Evolutionary conservation across 2,888 invertebrate species (phyloP).

Genomic region (Diplolepis rosae): DNA sequence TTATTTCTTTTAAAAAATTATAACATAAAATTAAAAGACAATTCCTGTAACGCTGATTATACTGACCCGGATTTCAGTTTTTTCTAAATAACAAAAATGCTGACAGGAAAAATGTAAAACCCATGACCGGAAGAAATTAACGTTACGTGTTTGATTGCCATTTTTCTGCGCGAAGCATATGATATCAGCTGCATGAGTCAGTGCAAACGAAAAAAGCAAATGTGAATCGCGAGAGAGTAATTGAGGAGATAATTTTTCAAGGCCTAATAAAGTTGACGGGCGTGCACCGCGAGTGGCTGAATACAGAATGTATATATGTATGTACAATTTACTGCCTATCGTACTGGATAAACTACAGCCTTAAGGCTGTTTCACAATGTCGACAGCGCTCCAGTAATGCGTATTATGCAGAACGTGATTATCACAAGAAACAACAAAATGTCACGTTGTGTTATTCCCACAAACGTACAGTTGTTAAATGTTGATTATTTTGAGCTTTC

Average conservation of each 20-base stretch:
- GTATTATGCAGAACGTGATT: too few relatives aligned
- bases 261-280: not conserved
- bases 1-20: too few relatives aligned
- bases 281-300: not conserved
- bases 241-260: constrained; percentile 22
- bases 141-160: constrained; percentile 15
- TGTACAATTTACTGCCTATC: not conserved
- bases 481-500: too few relatives aligned
- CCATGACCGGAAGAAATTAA: constrained; percentile 10
- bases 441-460: too few relatives aligned
- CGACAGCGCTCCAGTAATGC: too few relatives aligned
- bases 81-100: too few relatives aligned
- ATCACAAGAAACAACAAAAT: too few relatives aligned
- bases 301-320: not conserved
- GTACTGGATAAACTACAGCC: not conserved
- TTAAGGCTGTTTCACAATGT: too few relatives aligned
- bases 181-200: constrained; percentile 21
- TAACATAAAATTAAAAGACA: too few relatives aligned
- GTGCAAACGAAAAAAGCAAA: constrained; percentile 14
- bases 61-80: too few relatives aligned
- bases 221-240: constrained; percentile 10
- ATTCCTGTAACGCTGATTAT: too few relatives aligned
- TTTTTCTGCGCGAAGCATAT: constrained; percentile 1
- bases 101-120: constrained; percentile 11
- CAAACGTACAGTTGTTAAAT: too few relatives aligned